Evolutionary conservation across 2,888 invertebrate species (phyloP).

Genomic region (Oligia fasciuncula): DNA sequence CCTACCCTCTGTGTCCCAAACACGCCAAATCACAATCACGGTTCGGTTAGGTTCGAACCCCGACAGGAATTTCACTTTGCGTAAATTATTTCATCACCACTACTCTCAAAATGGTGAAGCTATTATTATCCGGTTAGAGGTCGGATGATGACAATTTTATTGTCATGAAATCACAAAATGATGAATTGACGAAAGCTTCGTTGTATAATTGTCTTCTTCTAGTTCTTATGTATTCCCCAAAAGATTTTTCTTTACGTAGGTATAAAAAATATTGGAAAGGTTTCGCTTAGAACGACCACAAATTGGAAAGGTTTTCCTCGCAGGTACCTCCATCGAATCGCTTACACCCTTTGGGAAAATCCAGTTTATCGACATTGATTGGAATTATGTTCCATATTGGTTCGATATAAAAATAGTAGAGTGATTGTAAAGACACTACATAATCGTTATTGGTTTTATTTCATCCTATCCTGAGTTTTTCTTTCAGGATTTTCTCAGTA

Average conservation of each 20-base stretch:
- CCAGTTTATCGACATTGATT: conserved; percentile 9
- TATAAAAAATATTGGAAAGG: background rate
- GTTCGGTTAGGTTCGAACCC: too few species aligned
- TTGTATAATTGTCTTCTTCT: background rate
- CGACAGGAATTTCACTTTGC: too few species aligned
- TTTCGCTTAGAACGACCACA: background rate
- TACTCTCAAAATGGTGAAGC: too few species aligned
- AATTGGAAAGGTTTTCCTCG: background rate
- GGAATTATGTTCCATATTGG: background rate
- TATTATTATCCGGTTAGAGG: too few species aligned
- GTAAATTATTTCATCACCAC: too few species aligned
- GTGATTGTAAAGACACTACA: background rate
- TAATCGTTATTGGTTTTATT: background rate
- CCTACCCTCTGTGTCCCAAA: too few species aligned
- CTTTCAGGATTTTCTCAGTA: background rate
- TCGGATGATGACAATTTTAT: background rate
- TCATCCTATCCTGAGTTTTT: background rate
- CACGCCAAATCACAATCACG: too few species aligned
- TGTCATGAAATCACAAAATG: background rate
- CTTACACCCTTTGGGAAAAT: conserved; percentile 29
- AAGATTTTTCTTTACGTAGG: background rate
- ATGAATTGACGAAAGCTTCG: background rate
- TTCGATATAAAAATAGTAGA: background rate
- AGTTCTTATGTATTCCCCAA: too few species aligned
- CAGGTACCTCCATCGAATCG: background rate